phyloP scores from a whole-genome alignment of 2,797 vertebrate genomes.

The Muraenolepis orangiensis region DNA sequence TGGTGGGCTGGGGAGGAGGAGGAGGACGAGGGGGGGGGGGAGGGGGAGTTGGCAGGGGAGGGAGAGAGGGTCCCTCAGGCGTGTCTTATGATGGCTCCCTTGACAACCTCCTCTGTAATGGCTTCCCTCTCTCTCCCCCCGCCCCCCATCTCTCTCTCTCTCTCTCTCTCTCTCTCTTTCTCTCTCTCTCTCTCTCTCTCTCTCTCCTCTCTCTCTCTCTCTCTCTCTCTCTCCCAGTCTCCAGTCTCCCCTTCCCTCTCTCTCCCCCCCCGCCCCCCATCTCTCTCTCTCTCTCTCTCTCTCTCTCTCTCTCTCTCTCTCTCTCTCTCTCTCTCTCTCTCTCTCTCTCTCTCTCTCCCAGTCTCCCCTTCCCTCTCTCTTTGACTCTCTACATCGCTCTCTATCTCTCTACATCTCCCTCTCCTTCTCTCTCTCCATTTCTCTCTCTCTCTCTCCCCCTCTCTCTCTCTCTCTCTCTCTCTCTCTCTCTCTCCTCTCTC shows the following conservation, averaged over 20 bases:
- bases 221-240: too few species aligned
- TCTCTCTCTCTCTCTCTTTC: slow-evolving; percentile 1
- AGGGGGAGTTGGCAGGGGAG: slow-evolving; percentile 31
- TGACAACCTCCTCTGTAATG: slow-evolving; percentile 80
- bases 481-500: slow-evolving; percentile 9
- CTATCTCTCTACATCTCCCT: too few species aligned
- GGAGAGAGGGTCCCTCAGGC: slow-evolving; percentile 64
- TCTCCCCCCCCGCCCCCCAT: too few species aligned
- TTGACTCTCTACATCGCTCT: too few species aligned
- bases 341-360: too few species aligned
- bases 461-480: slow-evolving; percentile 6
- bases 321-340: too few species aligned
- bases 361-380: too few species aligned
- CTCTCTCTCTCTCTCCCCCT: not conserved
- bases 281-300: too few species aligned
- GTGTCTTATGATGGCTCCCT: slow-evolving; percentile 79
- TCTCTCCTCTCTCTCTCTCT: slow-evolving; percentile 43
- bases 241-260: too few species aligned
- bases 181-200: slow-evolving; percentile 32
- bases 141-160: not conserved
- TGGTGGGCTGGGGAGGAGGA: slow-evolving; percentile 36
- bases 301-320: too few species aligned
- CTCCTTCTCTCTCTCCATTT: too few species aligned
- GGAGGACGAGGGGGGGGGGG: slow-evolving; percentile 21
- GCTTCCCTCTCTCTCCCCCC: slow-evolving; percentile 60